These are phyloP conservation scores for Callyntrura guangdongensis DNA, from an alignment of 2,888 invertebrate genomes.

Conservation along the genomic window DNA sequence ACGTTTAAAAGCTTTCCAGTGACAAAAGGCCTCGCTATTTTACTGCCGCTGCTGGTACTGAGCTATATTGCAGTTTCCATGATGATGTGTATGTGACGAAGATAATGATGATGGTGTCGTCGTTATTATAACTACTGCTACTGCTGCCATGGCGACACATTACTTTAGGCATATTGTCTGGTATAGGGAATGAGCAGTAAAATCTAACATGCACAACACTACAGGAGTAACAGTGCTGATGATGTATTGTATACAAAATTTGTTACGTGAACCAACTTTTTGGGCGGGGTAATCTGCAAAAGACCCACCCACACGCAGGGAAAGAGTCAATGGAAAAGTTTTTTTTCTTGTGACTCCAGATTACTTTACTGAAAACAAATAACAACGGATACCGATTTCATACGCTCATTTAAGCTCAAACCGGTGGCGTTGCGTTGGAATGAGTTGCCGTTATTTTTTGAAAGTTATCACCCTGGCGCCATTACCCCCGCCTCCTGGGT, in stretches of 20 bases:
- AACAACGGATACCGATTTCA: too few relatives aligned
- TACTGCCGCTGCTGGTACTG: not conserved
- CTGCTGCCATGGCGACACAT: not conserved
- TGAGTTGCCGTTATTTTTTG: not conserved
- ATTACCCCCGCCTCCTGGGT: not conserved
- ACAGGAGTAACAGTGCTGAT: not conserved
- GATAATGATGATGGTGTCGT: not conserved
- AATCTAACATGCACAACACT: conserved; percentile 39
- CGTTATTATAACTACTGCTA: conserved; percentile 1
- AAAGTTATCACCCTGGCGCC: not conserved
- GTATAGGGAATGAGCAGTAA: not conserved
- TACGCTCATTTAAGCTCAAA: too few relatives aligned
- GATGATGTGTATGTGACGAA: conserved; percentile 11
- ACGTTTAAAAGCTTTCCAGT: conserved; percentile 73
- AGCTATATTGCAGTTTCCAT: not conserved
- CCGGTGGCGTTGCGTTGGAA: too few relatives aligned
- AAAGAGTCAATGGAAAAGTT: not conserved
- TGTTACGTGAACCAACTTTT: conserved; percentile 8
- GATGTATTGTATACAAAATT: conserved; percentile 32
- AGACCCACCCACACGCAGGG: not conserved
- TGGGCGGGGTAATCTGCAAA: not conserved
- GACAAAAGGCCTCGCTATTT: conserved; percentile 52
- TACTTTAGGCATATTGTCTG: not conserved
- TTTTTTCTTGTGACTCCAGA: not conserved
- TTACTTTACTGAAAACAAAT: too few relatives aligned